phyloP scores from a whole-genome alignment of 2,888 invertebrate species.

The Microctonus hyperodae region DNA sequence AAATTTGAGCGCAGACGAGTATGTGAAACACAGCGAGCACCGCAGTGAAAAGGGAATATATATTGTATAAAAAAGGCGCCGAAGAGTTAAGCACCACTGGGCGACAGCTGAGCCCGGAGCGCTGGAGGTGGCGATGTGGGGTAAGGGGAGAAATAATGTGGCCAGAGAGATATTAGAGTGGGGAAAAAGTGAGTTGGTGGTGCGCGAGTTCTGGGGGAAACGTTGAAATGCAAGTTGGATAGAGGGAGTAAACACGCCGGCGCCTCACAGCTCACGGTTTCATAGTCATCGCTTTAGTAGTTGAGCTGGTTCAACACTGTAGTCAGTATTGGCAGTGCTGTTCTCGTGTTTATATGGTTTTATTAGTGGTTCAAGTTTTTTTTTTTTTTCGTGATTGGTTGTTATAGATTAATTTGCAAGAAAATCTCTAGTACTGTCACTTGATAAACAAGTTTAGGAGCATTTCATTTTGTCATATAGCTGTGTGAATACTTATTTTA shows the following conservation, averaged over 20 bases:
- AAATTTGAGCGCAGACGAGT: neutral
- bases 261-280: conserved; percentile 59
- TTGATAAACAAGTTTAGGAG: no score
- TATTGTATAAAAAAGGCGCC: conserved; percentile 25
- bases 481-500: neutral
- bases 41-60: conserved; percentile 16
- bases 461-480: neutral
- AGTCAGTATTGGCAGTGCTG: no score
- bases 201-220: conserved; percentile 14
- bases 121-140: conserved; percentile 32
- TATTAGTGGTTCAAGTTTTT: no score
- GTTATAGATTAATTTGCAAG: no score
- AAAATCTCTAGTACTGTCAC: no score
- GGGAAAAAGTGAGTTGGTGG: neutral
- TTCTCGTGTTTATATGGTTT: no score
- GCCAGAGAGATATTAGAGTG: conserved; percentile 18
- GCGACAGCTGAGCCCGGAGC: conserved; percentile 38
- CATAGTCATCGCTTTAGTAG: neutral
- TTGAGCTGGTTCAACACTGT: no score
- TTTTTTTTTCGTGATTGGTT: no score
- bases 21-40: neutral
- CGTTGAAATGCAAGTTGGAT: conserved; percentile 32
- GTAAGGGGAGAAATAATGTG: conserved; percentile 24
- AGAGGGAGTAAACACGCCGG: conserved; percentile 58
- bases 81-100: conserved; percentile 33